Evolutionary conservation across 2,888 invertebrate genomes (phyloP), one percentile per base, ranked within the genome.

Genomic region (Candidula unifasciata): DNA sequence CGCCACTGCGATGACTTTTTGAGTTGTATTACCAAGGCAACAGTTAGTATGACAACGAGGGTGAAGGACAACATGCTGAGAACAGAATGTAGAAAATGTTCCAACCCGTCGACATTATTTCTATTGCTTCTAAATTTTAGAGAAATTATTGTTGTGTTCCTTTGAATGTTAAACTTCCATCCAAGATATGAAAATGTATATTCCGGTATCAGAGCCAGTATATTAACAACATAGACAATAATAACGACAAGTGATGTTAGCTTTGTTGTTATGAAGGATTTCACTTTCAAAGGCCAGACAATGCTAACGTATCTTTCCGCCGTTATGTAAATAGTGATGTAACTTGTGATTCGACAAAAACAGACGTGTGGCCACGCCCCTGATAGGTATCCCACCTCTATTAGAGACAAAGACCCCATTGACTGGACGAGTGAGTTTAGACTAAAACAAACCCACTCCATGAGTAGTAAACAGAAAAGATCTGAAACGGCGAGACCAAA

Each of bases 281-380:
- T 73, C n/a, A 73, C 73, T 73, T 44, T 44, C 44, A 73, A 44
- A 1, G 73, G 73, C 2, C 37, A 73, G 24, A 44, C 73, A 1
- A n/a, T 44, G 16, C 73, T 44, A 2, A 73, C 0, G n/a, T 73
- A 73, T 8, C 73, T 73, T 44, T 73, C 73, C 3, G 73, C 73
- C 8, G 73, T 73, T 10, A 69, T 69, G 69, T 69, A 69, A 18
- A 16, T 35, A 27, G 69, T 69, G 24, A 73, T 73, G n/a, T 73
- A 73, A 44, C 73, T 52, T n/a, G 73, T 73, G 13, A 73, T 69
- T 66, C 71, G 35, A 71, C 74, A 54, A 52, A 52, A 74, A 27
- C 74, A 74, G 24, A 54, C 74, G 52, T 74, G 74, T 52, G 74
- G 74, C 74, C 74, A 74, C 54, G 54, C 74, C 30, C 54, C 54